phyloP scores from a whole-genome alignment of 2,797 vertebrate species.

The Halcyon badia region DNA sequence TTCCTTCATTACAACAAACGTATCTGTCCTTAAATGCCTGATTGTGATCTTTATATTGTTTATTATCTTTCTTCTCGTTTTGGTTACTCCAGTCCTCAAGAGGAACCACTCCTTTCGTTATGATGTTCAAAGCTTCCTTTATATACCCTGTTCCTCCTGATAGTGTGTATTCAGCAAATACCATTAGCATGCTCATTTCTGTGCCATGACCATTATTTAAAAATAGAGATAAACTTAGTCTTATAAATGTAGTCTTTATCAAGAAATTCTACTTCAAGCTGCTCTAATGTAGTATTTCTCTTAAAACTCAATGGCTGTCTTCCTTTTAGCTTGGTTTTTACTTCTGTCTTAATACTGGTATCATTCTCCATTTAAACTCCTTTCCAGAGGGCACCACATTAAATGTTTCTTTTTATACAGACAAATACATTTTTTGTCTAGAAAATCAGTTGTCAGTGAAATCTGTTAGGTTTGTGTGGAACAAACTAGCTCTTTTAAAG shows the following conservation, averaged over 20 bases:
- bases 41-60: not conserved
- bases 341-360: not conserved
- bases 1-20: not conserved
- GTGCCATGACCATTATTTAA: not conserved
- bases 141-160: not conserved
- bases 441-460: not conserved
- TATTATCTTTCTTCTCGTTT: not conserved
- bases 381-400: not conserved
- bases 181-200: not conserved
- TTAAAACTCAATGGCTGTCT: not conserved
- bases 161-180: not conserved
- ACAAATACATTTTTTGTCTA: not conserved
- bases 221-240: not conserved
- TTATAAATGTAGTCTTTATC: not conserved
- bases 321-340: not conserved
- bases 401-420: not conserved
- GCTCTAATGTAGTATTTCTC: not conserved
- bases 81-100: not conserved
- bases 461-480: not conserved
- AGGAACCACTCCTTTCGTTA: not conserved
- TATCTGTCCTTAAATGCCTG: not conserved
- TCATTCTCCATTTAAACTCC: not conserved
- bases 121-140: not conserved
- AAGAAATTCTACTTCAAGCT: not conserved
- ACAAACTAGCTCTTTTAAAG: not conserved